These are phyloP conservation scores for Phyllostomus discolor DNA, from an alignment of 2,113 vertebrate genomes.

Conservation along the genomic window DNA sequence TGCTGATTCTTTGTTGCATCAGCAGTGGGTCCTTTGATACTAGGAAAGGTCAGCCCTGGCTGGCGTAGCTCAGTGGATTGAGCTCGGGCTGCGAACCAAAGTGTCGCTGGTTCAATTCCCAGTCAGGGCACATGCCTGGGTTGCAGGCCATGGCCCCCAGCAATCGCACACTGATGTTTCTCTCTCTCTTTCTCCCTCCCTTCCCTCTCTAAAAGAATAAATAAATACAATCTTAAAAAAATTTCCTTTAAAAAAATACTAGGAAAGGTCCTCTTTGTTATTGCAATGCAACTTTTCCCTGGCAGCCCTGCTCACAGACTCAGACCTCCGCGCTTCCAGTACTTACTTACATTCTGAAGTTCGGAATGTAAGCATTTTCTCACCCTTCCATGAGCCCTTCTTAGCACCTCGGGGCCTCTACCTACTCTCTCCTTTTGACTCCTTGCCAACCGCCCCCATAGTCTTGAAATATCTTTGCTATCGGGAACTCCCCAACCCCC, in stretches of 20 bases:
- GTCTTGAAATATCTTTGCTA: background rate
- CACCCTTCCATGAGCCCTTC: background rate
- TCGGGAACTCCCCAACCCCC: background rate
- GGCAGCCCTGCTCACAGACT: background rate
- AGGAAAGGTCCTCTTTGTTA: background rate
- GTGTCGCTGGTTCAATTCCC: no score
- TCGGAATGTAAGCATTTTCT: background rate
- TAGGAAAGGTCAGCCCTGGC: background rate
- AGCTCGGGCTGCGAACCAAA: no score
- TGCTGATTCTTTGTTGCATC: background rate
- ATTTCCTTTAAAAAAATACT: no score
- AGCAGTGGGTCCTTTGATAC: background rate
- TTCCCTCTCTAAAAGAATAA: no score
- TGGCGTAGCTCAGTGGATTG: no score
- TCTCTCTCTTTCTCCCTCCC: no score
- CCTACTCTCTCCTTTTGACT: background rate
- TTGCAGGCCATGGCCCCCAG: no score
- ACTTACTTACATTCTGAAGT: background rate
- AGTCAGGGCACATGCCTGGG: no score
- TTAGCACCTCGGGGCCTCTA: background rate
- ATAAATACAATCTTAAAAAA: no score
- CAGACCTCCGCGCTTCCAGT: background rate
- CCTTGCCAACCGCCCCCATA: background rate
- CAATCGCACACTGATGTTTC: no score
- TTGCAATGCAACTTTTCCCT: background rate